Evolutionary conservation across 2,797 vertebrate species (phyloP).

Genomic region (Anisognathus igniventris): DNA sequence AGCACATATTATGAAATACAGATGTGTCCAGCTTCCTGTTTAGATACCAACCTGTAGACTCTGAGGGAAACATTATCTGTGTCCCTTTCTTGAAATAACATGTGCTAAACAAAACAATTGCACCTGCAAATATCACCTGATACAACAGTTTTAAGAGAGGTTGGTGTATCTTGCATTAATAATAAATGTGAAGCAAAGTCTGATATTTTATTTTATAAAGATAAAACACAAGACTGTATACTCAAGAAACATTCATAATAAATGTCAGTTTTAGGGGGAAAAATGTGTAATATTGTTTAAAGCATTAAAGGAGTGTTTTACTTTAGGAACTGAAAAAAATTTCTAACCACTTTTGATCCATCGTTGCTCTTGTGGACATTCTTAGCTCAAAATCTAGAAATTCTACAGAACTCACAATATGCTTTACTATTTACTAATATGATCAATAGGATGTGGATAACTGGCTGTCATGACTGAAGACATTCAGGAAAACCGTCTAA

Average conservation of each 20-base stretch:
- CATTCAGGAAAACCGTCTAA: not conserved
- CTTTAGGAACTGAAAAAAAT: not conserved
- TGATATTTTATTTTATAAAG: constrained; percentile 45
- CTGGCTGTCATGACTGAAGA: not conserved
- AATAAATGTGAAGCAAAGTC: constrained; percentile 55
- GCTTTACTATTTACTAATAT: not conserved
- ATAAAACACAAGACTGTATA: constrained; percentile 24
- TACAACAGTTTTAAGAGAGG: constrained; percentile 43
- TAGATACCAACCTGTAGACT: not conserved
- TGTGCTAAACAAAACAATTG: constrained; percentile 39
- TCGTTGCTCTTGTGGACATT: not conserved
- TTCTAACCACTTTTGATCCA: not conserved
- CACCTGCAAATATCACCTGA: constrained; percentile 52
- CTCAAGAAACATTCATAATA: constrained; percentile 41
- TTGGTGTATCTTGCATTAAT: constrained; percentile 57
- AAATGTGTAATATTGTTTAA: not conserved
- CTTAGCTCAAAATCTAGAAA: not conserved
- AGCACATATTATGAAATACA: not conserved
- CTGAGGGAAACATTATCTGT: not conserved
- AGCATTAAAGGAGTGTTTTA: not conserved
- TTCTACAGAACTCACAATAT: not conserved
- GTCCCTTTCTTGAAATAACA: not conserved
- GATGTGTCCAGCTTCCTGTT: not conserved
- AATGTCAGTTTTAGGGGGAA: not conserved
- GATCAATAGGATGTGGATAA: not conserved